Conservation (phyloP, 1,140 invertebrate genomes). For the Drosophila sp. region DNA sequence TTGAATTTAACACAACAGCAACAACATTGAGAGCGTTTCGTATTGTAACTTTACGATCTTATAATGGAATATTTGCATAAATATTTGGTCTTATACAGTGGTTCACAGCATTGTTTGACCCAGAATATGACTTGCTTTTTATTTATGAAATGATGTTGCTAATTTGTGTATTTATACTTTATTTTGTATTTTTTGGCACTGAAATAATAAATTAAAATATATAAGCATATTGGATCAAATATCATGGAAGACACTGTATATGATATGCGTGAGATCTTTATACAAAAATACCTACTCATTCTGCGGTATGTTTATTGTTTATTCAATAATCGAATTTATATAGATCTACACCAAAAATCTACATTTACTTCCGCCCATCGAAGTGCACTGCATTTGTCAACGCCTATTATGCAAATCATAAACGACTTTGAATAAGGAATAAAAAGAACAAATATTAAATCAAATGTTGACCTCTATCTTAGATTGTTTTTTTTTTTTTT, state of each 20-base stretch:
- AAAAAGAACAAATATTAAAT: constrained; percentile 8
- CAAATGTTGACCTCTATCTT: constrained; percentile 37
- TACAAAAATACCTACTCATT: constrained; percentile 12
- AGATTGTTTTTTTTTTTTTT: background rate
- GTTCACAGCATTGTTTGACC: background rate
- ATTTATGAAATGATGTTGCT: too few species aligned
- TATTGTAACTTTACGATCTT: background rate
- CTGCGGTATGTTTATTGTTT: background rate
- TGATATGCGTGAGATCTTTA: background rate
- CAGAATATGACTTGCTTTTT: too few species aligned
- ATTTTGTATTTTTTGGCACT: too few species aligned
- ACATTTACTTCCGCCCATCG: constrained; percentile 22
- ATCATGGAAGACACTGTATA: too few species aligned
- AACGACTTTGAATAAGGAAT: constrained; percentile 22
- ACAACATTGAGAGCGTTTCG: background rate
- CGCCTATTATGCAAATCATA: constrained; percentile 21
- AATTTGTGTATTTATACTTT: too few species aligned
- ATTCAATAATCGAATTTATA: constrained; percentile 10
- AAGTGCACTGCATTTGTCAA: constrained; percentile 23
- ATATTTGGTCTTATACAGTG: constrained; percentile 2
- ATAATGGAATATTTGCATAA: constrained; percentile 22
- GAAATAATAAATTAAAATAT: too few species aligned
- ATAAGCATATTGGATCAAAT: too few species aligned
- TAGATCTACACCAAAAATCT: constrained; percentile 5
- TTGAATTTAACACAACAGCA: background rate